phyloP scores from a whole-genome alignment of 2,113 vertebrate genomes.

The Alouatta palliata region DNA sequence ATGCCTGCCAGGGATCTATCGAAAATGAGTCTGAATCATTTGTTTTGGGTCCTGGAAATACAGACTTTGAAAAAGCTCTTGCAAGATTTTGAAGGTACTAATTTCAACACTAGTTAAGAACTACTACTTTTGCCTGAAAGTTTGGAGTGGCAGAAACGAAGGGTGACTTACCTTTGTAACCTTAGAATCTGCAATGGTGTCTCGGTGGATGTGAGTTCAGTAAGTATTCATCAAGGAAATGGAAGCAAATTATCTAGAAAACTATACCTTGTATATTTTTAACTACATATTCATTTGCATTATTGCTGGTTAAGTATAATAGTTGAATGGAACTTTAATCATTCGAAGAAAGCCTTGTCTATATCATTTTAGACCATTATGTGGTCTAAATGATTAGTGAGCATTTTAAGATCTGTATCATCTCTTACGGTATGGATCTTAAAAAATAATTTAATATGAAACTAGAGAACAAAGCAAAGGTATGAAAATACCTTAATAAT shows the following conservation, averaged over 20 bases:
- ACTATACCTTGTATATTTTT: neutral
- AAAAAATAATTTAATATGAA: slow-evolving; percentile 6
- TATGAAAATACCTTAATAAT: neutral
- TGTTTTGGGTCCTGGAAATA: neutral
- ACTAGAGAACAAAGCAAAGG: neutral
- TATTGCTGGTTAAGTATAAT: neutral
- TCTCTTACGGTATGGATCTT: neutral
- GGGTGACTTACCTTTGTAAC: neutral
- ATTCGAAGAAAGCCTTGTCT: neutral
- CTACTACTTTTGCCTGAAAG: neutral
- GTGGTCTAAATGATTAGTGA: neutral
- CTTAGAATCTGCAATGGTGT: neutral
- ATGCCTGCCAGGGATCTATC: neutral
- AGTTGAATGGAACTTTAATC: neutral
- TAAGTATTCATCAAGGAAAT: neutral
- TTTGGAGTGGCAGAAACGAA: neutral
- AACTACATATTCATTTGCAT: neutral
- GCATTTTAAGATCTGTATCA: too few species aligned
- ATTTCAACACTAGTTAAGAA: neutral
- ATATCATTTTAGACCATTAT: neutral
- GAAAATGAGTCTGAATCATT: neutral
- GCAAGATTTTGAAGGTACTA: neutral
- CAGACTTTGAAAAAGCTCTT: neutral
- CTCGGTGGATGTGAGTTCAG: neutral
- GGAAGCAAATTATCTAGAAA: slow-evolving; percentile 24